These are phyloP conservation scores for Struthidea cinerea DNA, from an alignment of 2,113 vertebrate species.

Conservation along the genomic window DNA sequence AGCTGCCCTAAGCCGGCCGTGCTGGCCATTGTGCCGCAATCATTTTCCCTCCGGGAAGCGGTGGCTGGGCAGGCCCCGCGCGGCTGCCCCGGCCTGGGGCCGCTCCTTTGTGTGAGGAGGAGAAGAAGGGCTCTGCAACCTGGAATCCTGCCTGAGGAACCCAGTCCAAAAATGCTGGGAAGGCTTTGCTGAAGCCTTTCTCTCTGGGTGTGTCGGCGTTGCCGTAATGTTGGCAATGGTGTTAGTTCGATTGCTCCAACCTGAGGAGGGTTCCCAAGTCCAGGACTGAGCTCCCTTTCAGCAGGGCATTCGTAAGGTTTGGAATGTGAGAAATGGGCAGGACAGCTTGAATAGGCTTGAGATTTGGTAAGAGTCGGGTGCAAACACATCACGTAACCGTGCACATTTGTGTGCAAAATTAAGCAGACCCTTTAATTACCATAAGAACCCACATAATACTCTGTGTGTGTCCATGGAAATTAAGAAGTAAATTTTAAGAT, in stretches of 20 bases:
- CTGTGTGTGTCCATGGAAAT: not conserved
- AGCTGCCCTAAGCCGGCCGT: constrained; percentile 77
- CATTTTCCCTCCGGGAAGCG: constrained; percentile 70
- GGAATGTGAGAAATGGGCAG: not conserved
- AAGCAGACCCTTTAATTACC: not conserved
- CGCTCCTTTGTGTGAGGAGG: constrained; percentile 51
- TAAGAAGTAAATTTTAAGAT: not conserved
- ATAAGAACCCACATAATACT: not conserved
- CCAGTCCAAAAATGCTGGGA: not conserved
- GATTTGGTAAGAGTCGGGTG: not conserved
- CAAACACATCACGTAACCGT: not conserved
- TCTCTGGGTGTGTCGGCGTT: fast-evolving
- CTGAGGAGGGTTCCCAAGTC: not conserved
- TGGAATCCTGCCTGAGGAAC: not conserved
- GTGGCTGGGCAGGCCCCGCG: not conserved
- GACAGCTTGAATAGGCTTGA: not conserved
- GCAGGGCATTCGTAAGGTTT: not conserved
- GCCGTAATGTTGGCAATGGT: not conserved
- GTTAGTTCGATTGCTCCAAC: not conserved
- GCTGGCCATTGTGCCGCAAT: constrained; percentile 68
- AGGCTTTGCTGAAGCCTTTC: not conserved
- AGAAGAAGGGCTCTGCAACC: constrained; percentile 15
- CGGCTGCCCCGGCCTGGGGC: not conserved
- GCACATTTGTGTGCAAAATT: not conserved
- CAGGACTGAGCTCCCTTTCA: not conserved